Evolutionary conservation across 2,113 vertebrate genomes (phyloP).

Genomic region (Fulica atra): DNA sequence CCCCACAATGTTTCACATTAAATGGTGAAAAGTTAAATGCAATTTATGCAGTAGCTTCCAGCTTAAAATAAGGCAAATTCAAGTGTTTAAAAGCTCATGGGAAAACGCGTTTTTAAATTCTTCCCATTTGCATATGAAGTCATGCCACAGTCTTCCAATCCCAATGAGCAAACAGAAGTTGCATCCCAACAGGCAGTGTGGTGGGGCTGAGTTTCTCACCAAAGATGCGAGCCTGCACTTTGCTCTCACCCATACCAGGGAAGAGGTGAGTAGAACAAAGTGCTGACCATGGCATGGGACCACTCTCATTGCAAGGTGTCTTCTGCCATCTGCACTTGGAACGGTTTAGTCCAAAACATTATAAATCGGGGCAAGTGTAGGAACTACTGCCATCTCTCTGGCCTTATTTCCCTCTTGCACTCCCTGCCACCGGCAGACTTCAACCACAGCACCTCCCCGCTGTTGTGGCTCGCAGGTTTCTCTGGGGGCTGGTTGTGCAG

Average conservation of each 20-base stretch:
- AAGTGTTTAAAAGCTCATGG: background rate
- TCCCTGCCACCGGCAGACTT: background rate
- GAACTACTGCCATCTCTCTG: background rate
- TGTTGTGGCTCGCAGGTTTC: background rate
- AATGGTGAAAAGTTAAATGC: background rate
- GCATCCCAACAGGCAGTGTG: background rate
- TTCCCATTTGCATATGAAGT: background rate
- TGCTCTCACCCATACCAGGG: rapidly evolving
- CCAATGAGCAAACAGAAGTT: background rate
- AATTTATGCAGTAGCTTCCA: background rate
- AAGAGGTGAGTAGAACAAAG: rapidly evolving
- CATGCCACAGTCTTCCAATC: background rate
- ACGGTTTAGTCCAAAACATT: background rate
- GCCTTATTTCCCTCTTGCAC: background rate
- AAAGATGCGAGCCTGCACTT: background rate
- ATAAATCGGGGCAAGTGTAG: background rate
- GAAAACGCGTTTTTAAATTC: background rate
- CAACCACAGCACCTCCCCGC: background rate
- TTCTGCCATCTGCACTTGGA: background rate
- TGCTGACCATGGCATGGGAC: background rate
- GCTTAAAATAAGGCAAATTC: background rate
- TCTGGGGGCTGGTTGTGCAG: background rate
- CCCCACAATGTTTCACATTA: background rate
- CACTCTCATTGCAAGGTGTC: rapidly evolving
- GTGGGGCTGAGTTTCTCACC: background rate